Conservation (phyloP, 2,888 invertebrate species). For the Phoenoteleia sp. region DNA sequence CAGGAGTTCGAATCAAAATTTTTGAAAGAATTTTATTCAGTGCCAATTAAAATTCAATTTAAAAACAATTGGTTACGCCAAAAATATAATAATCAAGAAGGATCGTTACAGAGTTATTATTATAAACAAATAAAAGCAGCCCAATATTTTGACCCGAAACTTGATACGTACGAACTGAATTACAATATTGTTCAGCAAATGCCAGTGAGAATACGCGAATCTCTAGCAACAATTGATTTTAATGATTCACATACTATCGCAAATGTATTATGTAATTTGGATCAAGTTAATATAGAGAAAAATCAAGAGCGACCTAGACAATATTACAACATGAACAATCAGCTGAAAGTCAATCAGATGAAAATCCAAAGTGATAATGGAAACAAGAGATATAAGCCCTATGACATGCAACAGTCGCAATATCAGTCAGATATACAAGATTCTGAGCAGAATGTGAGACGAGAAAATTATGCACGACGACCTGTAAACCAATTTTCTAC, state of each 20-base stretch:
- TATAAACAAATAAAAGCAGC: slow-evolving; percentile 9
- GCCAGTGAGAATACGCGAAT: slow-evolving; percentile 15
- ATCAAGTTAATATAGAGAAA: background rate
- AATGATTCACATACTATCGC: background rate
- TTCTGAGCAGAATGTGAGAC: background rate
- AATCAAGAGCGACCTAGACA: slow-evolving; percentile 1
- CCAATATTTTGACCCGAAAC: slow-evolving; percentile 1
- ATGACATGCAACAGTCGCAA: background rate
- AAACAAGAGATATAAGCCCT: background rate
- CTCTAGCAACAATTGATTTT: slow-evolving; percentile 15
- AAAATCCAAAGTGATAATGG: background rate
- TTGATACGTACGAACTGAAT: background rate
- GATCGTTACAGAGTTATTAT: slow-evolving; percentile 10
- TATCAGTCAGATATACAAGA: background rate
- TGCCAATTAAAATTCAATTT: too few relatives aligned
- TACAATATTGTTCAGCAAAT: slow-evolving; percentile 13
- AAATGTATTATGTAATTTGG: background rate
- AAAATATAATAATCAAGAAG: background rate
- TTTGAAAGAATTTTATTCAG: too few relatives aligned
- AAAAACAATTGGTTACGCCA: too few relatives aligned
- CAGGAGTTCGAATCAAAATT: too few relatives aligned
- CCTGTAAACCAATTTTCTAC: background rate
- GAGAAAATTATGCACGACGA: background rate
- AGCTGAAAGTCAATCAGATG: too few relatives aligned
- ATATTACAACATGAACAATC: slow-evolving; percentile 4